Conservation (phyloP, 1,140 invertebrate genomes). For the Pseudomyrmex gracilis region DNA sequence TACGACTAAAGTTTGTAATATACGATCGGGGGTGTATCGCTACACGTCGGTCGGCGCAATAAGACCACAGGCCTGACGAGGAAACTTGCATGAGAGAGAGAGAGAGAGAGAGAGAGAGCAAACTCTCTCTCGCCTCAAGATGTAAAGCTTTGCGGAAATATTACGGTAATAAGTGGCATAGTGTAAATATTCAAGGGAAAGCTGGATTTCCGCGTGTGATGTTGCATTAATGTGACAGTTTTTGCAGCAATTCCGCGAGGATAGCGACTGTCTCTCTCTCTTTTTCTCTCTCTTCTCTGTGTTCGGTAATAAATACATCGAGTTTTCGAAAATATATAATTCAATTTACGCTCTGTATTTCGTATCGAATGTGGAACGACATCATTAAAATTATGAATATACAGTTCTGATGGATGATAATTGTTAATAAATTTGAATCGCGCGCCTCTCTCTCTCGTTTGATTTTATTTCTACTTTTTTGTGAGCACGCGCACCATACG, state of each 20-base stretch:
- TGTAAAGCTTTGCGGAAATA: conserved; percentile 40
- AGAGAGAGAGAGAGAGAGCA: conserved; percentile 58
- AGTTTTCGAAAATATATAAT: not conserved
- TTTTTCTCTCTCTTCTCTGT: too few relatives aligned
- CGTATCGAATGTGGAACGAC: not conserved
- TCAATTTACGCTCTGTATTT: not conserved
- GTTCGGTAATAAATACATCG: too few relatives aligned
- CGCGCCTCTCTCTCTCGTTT: too few relatives aligned
- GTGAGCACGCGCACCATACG: not conserved
- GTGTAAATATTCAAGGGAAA: conserved; percentile 27
- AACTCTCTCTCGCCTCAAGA: conserved; percentile 36
- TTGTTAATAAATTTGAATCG: too few relatives aligned
- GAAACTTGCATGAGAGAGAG: conserved; percentile 68
- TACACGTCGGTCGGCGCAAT: conserved; percentile 62
- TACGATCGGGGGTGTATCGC: conserved; percentile 72
- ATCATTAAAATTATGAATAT: not conserved
- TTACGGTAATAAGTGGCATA: conserved; percentile 39
- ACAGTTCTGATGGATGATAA: not conserved
- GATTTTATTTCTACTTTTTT: too few relatives aligned
- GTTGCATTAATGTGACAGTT: not conserved
- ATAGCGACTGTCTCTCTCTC: too few relatives aligned
- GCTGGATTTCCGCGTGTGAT: not conserved
- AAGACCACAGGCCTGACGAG: conserved; percentile 69
- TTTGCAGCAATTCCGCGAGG: not conserved
- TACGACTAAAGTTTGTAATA: conserved; percentile 74